Base-by-base conservation (phyloP, 2,888 invertebrate species). In the Cabera pusaria region DNA sequence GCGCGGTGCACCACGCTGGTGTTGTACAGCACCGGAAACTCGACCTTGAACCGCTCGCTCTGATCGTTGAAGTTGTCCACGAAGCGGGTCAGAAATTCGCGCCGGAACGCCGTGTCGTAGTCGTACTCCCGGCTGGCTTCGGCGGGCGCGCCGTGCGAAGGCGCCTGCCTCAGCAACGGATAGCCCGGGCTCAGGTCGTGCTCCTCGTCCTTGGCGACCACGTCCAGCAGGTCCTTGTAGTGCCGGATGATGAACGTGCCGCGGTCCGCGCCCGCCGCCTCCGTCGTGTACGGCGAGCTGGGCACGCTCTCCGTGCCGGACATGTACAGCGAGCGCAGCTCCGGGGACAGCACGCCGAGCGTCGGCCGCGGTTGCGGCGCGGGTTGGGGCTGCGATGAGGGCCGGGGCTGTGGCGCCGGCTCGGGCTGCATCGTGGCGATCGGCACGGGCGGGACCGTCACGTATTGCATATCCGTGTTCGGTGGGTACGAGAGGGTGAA, bases 31-130 rank as follows among this genome's bases (percentile, higher is more conserved):
- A 87, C 53, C 8, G 87, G 87, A 20, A 81, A 84, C 41, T 81
- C 74, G 0, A 72, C 73, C 55, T 74, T 79, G 47, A 76, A 81
- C 24, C 71, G 59, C 14, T 79, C 80, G 20, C 73, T 78, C 53
- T 85, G 74, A 47, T 74, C 73, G 45, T 85, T 83, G 53, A 83
- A 84, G 45, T 78, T 81, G 17, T 83, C 76, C 1, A 84, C 75
- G 46, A 85, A 86, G 22, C 71, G 68, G 37, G 66, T 68, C 17
- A 85, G 39, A 3, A 81, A 60, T 5, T 82, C 78, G 49, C 73
- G 77, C 1, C 72, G 72, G 52, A 76, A 77, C 2, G 60, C 12
- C 6, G 77, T 80, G 56, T 81, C 77, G 5, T 84, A 83, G 50
- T 76, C 73, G 6, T 75, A 4, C 14, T 2, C 3, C 14, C 3